Base-by-base conservation (phyloP, 2,888 invertebrate species). In the Cryptocheilus praepositus region DNA sequence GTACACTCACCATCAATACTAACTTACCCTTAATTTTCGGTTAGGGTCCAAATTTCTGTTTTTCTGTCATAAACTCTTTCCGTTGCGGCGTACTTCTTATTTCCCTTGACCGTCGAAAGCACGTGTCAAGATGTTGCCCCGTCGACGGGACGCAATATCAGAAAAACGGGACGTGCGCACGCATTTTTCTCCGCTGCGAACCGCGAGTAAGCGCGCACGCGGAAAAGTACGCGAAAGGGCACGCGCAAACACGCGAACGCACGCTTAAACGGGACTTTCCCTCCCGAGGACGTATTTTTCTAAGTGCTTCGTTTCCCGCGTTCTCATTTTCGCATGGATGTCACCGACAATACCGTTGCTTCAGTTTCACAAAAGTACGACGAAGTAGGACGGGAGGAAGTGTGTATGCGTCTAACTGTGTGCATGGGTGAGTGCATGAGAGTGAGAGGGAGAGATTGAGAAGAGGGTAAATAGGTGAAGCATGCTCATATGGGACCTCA, bases 211-310 rank as follows among this genome's bases (percentile, higher is more conserved):
- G n/a, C n/a, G 22, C 5, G 5, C 45, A 15, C 11, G 21, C 11
- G 21, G 16, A n/a, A 25, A n/a, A 52, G 21, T 4, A 8, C 8
- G 36, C 1, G 11, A 52, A 58, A 11, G 43, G 53, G 18, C 21
- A 54, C 22, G 43, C 57, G 53, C 63, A 67, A 64, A 65, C 64
- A 55, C 58, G 19, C 16, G 44, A 16, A 44, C 58, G 46, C 62
- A 25, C 16, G 15, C 54, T 46, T 55, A 22, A 69, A 36, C 36
- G 36, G 36, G 36, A 36, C 36, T 36, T 36, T 36, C 7, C 36
- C 36, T n/a, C 36, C 36, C 7, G 36, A 36, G 56, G 61, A 69
- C 70, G 75, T 79, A 79, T 79, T 79, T 77, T 79, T 79, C 72
- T 74, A 76, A 73, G 64, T 68, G 69, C 54, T 73, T 73, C 58